Conservation (phyloP, 2,888 invertebrate species). For the Rhingia rostrata region DNA sequence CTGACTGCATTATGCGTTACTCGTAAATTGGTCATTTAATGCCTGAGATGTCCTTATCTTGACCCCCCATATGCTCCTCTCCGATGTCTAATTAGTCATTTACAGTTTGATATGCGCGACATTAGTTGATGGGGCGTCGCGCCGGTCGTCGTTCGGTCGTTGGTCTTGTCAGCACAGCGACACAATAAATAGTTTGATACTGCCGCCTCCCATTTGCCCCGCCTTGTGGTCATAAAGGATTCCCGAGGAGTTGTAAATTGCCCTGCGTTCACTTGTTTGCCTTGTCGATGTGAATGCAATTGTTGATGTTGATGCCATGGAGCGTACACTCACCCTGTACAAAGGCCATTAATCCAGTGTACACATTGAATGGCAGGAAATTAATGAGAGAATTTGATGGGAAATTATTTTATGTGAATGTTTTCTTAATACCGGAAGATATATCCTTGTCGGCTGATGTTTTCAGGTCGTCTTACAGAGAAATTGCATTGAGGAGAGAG, state of each 20-base stretch:
- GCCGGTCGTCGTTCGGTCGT: neutral
- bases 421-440: constrained; percentile 61
- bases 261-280: constrained; percentile 48
- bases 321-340: neutral
- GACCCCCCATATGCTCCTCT: constrained; percentile 1
- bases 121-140: constrained; percentile 64
- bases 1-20: constrained; percentile 67
- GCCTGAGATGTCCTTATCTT: constrained; percentile 44
- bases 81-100: constrained; percentile 69
- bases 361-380: constrained; percentile 59
- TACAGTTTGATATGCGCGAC: constrained; percentile 70
- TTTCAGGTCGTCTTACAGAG: constrained; percentile 19
- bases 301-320: neutral
- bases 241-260: constrained; percentile 59
- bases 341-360: constrained; percentile 60
- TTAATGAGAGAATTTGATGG: constrained; percentile 70
- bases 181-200: constrained; percentile 60
- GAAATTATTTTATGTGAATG: constrained; percentile 72
- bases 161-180: too few relatives aligned
- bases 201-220: constrained; percentile 10
- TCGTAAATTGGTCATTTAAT: constrained; percentile 74
- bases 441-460: constrained; percentile 17
- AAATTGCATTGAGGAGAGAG: constrained; percentile 24
- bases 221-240: constrained; percentile 56
- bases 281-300: constrained; percentile 54